Base-by-base conservation (phyloP, 2,797 vertebrate genomes). In the Labroides dimidiatus region DNA sequence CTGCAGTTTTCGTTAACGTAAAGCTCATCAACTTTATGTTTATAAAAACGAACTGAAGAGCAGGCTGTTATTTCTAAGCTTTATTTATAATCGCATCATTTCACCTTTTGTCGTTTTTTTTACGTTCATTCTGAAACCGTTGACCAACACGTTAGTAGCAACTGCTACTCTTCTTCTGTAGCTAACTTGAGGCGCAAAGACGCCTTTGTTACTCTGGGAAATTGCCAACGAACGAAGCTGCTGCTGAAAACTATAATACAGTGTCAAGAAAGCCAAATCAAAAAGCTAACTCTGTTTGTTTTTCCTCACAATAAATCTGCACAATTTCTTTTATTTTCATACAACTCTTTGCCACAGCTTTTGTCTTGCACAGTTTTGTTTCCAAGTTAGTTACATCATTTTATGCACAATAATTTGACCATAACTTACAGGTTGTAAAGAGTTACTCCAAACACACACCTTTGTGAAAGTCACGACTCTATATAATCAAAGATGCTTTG, bases 401-500 rank as follows among this genome's bases (percentile, higher is more conserved):
- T 37, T 13, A 13, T 2, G 9, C 30, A 33, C 8, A 33, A 33
- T 33, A n/a, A 11, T 39, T 39, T 39, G 8, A 13, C 37, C 5
- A 36, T 37, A 7, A 0, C 19, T 49, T 15, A 10, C 6, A 27
- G 7, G 3, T 11, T 16, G 10, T 23, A 10, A 51, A 7, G 3
- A 9, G 47, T 24, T 52, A 16, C 14, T 48, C 8, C 19, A 16
- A 4, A 39, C 37, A 39, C 36, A 36, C 37, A 39, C 13, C 37
- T 13, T 1, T 11, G 13, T 39, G 37, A 39, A 14, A 39, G 37
- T 2, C 13, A 3, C 37, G 1, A 45, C 42, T 13, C 49, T 33
- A 41, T 30, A 66, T 47, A 42, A 75, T 50, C 64, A 83, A 75
- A 87, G 72, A 73, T 72, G 85, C 82, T 71, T 57, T 10, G 77